Conservation (phyloP, 2,797 vertebrate genomes). For the Protosalanx chinensis region DNA sequence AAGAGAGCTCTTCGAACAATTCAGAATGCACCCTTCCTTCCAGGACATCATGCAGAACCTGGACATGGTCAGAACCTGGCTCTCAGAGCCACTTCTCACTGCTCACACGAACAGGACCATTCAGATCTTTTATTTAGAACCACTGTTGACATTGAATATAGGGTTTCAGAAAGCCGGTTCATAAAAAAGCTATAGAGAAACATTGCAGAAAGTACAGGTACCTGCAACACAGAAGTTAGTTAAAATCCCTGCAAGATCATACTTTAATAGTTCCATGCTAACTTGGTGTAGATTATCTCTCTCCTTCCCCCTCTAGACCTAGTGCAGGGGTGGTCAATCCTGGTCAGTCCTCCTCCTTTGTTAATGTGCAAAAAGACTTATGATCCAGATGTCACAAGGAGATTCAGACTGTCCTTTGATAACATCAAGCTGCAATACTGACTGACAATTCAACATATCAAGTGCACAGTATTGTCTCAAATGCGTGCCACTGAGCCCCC, state of each 20-base stretch:
- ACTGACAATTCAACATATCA: conserved; percentile 5
- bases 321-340: too few species aligned
- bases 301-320: too few species aligned
- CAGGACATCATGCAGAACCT: conserved; percentile 99
- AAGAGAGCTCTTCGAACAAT: conserved; percentile 96
- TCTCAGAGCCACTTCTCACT: neutral
- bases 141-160: neutral
- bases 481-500: neutral
- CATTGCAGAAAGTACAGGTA: too few species aligned
- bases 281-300: too few species aligned
- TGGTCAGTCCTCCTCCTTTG: conserved; percentile 11
- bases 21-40: conserved; percentile 92
- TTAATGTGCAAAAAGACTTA: conserved; percentile 44
- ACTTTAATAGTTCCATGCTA: too few species aligned
- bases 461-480: neutral
- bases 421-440: conserved; percentile 24
- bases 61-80: conserved; percentile 82
- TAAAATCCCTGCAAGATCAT: too few species aligned
- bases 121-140: neutral
- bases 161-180: too few species aligned
- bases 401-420: conserved; percentile 31
- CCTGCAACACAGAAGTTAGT: too few species aligned
- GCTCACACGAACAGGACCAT: too few species aligned
- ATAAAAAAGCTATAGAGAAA: too few species aligned
- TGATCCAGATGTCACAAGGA: conserved; percentile 32